Evolutionary conservation across 2,797 vertebrate genomes (phyloP), one percentile per base, ranked within the genome.

Genomic region (Centroberyx gerrardi): DNA sequence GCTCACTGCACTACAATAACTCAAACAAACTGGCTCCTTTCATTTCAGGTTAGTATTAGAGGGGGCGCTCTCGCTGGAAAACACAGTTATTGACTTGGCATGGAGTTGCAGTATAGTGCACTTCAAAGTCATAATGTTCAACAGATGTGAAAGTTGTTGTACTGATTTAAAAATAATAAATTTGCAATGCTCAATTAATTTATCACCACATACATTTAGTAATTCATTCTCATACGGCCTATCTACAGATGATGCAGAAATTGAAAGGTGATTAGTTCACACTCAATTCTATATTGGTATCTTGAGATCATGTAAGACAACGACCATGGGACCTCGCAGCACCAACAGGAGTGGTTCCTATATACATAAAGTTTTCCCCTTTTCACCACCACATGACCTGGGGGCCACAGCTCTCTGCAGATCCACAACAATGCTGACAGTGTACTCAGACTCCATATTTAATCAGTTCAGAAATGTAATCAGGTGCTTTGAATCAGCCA

Each of bases 401-500:
- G 8, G 64, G 28, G 59, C 58, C 69, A 15, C 69, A 62, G 22
- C 44, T 84, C 29, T 80, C 62, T 62, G 55, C 59, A 72, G 48
- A 79, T 66, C 62, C 51, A 18, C 72, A 85, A 86, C 85, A 87
- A 68, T 80, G 69, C 81, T 76, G 67, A 82, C 85, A 85, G 71
- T 87, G 74, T 84, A 53, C 46, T 87, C 68, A 66, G 77, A 61
- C 72, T 76, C 38, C 54, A 15, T 14, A 33, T 90, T 86, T 80
- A 85, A 87, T 85, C 67, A 74, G 65, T 75, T 69, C 55, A 80
- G 44, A 87, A 80, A 65, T 69, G 68, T 82, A 81, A 88, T 92
- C 87, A 87, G 78, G 80, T 89, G 85, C 63, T 87, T 90, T 87
- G 73, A 85, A 90, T 90, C 80, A 84, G 71, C 29, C 29, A 8